Evolutionary conservation across 2,113 vertebrate species (phyloP).

Genomic region (Excalfactoria chinensis): DNA sequence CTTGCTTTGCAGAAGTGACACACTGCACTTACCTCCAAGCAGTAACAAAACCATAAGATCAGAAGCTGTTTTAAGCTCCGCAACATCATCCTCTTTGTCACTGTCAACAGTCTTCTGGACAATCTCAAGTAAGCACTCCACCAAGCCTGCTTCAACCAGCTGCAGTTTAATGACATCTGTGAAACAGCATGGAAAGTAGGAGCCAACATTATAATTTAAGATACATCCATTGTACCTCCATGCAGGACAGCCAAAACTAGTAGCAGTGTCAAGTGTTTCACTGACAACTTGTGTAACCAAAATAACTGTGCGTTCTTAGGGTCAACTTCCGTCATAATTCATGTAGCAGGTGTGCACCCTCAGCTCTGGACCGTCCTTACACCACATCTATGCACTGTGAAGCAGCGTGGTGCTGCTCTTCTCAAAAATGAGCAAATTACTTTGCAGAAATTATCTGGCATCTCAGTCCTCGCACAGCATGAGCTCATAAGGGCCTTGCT

Average conservation of each 20-base stretch:
- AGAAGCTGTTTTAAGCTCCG: slow-evolving; percentile 96
- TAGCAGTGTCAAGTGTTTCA: not conserved
- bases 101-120: slow-evolving; percentile 93
- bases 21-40: slow-evolving; percentile 86
- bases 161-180: slow-evolving; percentile 96
- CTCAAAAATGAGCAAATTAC: not conserved
- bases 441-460: not conserved
- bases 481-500: not conserved
- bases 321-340: not conserved
- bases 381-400: not conserved
- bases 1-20: not conserved
- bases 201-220: not conserved
- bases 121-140: slow-evolving; percentile 94
- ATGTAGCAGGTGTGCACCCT: not conserved
- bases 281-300: not conserved
- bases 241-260: not conserved
- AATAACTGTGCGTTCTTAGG: not conserved
- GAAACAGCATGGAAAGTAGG: slow-evolving; percentile 3
- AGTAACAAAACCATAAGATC: slow-evolving; percentile 98
- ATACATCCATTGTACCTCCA: not conserved
- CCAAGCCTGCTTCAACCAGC: slow-evolving; percentile 95
- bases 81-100: slow-evolving; percentile 91
- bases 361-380: not conserved
- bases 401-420: not conserved
- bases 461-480: not conserved